Evolutionary conservation across 2,888 invertebrate genomes (phyloP).

Genomic region (Microdon myrmicae): DNA sequence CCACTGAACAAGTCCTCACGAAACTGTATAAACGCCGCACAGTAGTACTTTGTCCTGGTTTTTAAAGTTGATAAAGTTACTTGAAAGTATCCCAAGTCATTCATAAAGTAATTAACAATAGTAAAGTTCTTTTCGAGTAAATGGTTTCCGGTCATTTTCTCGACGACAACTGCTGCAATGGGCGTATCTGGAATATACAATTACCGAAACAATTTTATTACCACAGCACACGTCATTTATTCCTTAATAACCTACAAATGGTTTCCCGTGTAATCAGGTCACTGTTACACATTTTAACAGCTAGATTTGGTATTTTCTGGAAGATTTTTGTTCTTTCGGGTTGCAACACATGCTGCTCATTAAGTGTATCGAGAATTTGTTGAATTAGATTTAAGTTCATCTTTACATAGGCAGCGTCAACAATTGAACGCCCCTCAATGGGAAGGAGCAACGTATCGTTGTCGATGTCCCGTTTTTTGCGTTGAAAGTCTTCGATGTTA

Average conservation of each 20-base stretch:
- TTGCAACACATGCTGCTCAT: constrained; percentile 18
- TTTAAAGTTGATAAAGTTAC: constrained; percentile 23
- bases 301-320: constrained; percentile 27
- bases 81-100: constrained; percentile 14
- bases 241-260: constrained; percentile 23
- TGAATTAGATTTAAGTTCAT: constrained; percentile 41
- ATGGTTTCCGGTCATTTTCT: constrained; percentile 42
- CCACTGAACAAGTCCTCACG: constrained; percentile 41
- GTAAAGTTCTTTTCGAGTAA: constrained; percentile 40
- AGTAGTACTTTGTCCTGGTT: constrained; percentile 35
- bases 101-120: constrained; percentile 24
- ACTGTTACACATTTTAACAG: constrained; percentile 40
- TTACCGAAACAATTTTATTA: no score
- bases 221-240: no score
- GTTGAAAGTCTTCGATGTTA: constrained; percentile 22
- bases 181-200: constrained; percentile 29
- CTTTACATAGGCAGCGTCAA: constrained; percentile 32
- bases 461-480: constrained; percentile 19
- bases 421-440: constrained; percentile 36
- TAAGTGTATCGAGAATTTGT: constrained; percentile 28
- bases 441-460: constrained; percentile 11
- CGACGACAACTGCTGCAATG: constrained; percentile 33
- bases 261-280: constrained; percentile 40
- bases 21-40: constrained; percentile 41
- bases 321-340: constrained; percentile 32